Evolutionary conservation across 2,113 vertebrate species (phyloP).

Genomic region (Cettia cetti): DNA sequence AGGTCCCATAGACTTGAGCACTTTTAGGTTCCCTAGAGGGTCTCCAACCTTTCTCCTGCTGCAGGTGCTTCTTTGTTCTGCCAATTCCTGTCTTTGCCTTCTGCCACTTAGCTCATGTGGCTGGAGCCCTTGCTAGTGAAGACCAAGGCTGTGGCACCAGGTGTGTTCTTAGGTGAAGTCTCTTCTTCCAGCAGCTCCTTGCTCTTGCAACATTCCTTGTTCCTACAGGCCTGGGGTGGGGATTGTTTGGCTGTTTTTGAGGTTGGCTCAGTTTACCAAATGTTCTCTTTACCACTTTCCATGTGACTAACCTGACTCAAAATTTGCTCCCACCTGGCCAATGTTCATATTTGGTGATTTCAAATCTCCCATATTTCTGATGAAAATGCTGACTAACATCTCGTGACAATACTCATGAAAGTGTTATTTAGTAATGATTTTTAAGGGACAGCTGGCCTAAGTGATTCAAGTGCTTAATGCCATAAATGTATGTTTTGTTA

Average conservation of each 20-base stretch:
- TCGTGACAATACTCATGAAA: neutral
- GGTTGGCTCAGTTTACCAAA: neutral
- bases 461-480: neutral
- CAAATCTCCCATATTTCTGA: neutral
- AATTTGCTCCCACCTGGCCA: neutral
- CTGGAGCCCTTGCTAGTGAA: neutral
- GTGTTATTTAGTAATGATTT: neutral
- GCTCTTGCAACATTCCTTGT: neutral
- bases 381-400: neutral
- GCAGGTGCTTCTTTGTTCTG: neutral
- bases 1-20: neutral
- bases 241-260: neutral
- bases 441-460: neutral
- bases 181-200: neutral
- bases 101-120: rapidly evolving
- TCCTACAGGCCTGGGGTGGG: neutral
- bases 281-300: neutral
- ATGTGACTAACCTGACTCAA: neutral
- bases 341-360: neutral
- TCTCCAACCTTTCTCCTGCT: neutral
- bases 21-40: neutral
- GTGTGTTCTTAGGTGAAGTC: neutral
- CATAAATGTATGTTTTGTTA: neutral
- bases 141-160: neutral
- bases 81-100: neutral